A percentile compares a stretch with the other conserved stretches of the same genome.
Evolutionary conservation across 2,797 vertebrate genomes (phyloP).

Genomic region (Acipenser ruthenus): DNA sequence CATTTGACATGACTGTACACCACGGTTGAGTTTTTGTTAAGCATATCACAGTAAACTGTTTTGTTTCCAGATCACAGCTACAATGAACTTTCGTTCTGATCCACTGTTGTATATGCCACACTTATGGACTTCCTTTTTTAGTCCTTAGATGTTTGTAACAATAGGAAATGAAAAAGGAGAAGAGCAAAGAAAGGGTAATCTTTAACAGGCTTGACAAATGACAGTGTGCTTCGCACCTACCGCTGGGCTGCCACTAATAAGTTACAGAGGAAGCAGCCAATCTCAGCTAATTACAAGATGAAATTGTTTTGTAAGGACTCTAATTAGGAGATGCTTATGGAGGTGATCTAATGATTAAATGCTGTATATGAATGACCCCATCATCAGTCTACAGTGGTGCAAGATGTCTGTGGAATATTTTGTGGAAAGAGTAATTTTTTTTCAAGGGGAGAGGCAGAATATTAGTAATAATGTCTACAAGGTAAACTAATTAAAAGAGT

Average conservation of each 20-base stretch:
- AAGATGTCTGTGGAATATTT: constrained; percentile 66
- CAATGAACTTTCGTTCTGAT: constrained; percentile 2
- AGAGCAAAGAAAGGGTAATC: constrained; percentile 38
- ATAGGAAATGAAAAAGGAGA: constrained; percentile 43
- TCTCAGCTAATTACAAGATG: constrained; percentile 93
- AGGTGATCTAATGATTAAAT: constrained; percentile 91
- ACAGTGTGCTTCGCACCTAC: constrained; percentile 75
- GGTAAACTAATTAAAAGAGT: constrained; percentile 93
- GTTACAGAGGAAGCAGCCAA: constrained; percentile 84
- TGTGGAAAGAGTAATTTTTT: constrained; percentile 63
- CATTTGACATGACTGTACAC: too few species aligned
- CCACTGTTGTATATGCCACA: constrained; percentile 18
- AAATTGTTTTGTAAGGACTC: constrained; percentile 88
- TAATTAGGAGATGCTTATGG: constrained; percentile 89
- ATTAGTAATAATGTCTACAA: constrained; percentile 89
- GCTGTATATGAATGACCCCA: constrained; percentile 79
- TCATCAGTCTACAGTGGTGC: constrained; percentile 63
- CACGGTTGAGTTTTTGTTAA: constrained; percentile 22
- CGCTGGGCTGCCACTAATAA: constrained; percentile 81
- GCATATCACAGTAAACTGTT: constrained; percentile 18
- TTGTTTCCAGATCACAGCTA: constrained; percentile 1
- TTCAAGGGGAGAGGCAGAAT: constrained; percentile 64
- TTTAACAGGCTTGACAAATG: constrained; percentile 71
- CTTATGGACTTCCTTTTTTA: constrained; percentile 29
- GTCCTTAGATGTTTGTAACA: constrained; percentile 37